Evolutionary conservation across 2,888 invertebrate genomes (phyloP).

Genomic region (Clunio marinus): DNA sequence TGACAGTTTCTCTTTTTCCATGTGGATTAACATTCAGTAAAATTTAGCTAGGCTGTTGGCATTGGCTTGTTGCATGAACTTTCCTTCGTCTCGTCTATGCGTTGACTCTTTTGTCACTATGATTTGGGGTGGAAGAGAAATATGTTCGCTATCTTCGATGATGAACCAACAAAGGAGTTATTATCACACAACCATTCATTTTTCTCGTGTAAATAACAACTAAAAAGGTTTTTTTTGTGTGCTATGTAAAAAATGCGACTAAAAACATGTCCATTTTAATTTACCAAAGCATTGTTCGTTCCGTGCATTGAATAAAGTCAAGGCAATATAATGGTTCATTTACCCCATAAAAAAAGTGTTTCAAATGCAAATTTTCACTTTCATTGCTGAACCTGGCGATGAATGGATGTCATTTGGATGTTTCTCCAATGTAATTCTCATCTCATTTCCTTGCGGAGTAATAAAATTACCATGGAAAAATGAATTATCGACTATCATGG

Average conservation of each 20-base stretch:
- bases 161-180: not conserved
- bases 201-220: not conserved
- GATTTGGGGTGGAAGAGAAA: not conserved
- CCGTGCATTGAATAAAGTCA: not conserved
- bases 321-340: not conserved
- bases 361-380: conserved; percentile 6
- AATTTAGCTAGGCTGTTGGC: not conserved
- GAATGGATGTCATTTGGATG: not conserved
- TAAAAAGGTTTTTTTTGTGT: not conserved
- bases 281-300: not conserved
- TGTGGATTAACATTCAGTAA: not conserved
- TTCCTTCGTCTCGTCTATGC: not conserved
- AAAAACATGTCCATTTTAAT: conserved; percentile 10
- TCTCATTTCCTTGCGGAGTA: not conserved
- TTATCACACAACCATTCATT: too few relatives aligned
- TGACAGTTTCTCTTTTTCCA: not conserved
- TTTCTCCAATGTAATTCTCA: not conserved
- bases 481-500: conserved; percentile 15
- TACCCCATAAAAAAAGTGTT: not conserved
- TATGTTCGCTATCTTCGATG: not conserved
- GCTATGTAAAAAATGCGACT: too few relatives aligned
- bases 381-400: not conserved
- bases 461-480: not conserved
- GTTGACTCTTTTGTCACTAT: not conserved
- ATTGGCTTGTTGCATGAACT: not conserved